Percentiles rank a stretch among this genome's conserved stretches.
These are phyloP conservation scores for Epirrita christyi DNA, from an alignment of 2,888 invertebrate genomes.

Conservation along the genomic window DNA sequence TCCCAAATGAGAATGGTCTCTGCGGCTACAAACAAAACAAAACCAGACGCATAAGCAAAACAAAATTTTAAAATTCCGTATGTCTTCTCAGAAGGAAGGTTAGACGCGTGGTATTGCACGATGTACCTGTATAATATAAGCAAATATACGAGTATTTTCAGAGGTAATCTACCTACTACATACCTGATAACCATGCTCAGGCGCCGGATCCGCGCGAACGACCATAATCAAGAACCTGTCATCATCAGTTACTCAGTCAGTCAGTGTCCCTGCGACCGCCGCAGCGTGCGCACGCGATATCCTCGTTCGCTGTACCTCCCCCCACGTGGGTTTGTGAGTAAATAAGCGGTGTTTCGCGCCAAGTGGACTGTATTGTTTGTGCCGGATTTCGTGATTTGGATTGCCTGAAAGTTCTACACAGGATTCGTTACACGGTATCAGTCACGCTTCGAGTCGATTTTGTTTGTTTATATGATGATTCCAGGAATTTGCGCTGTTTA, in stretches of 20 bases:
- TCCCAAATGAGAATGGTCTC: slow-evolving; percentile 11
- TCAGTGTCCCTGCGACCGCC: slow-evolving; percentile 64
- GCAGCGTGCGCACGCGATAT: slow-evolving; percentile 56
- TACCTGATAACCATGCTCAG: slow-evolving; percentile 62
- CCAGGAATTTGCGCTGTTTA: neutral
- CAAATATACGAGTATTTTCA: slow-evolving; percentile 56
- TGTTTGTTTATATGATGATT: slow-evolving; percentile 51
- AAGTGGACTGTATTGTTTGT: slow-evolving; percentile 54
- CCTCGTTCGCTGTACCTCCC: slow-evolving; percentile 39
- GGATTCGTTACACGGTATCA: slow-evolving; percentile 54
- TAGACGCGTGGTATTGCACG: slow-evolving; percentile 54
- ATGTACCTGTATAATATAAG: slow-evolving; percentile 30
- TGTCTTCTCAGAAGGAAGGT: slow-evolving; percentile 54
- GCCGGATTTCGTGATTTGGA: slow-evolving; percentile 60
- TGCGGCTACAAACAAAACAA: slow-evolving; percentile 27
- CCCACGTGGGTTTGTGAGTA: slow-evolving; percentile 75
- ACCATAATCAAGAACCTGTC: slow-evolving; percentile 32
- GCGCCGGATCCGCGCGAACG: slow-evolving; percentile 44
- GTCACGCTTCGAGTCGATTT: slow-evolving; percentile 55
- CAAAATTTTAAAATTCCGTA: slow-evolving; percentile 40
- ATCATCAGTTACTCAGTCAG: neutral
- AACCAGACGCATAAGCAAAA: slow-evolving; percentile 42
- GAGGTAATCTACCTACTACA: slow-evolving; percentile 68
- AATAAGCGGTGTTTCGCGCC: slow-evolving; percentile 56
- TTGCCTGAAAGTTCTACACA: slow-evolving; percentile 52